Conservation (phyloP, 1,140 invertebrate species). For the Sweltsa coloradensis region DNA sequence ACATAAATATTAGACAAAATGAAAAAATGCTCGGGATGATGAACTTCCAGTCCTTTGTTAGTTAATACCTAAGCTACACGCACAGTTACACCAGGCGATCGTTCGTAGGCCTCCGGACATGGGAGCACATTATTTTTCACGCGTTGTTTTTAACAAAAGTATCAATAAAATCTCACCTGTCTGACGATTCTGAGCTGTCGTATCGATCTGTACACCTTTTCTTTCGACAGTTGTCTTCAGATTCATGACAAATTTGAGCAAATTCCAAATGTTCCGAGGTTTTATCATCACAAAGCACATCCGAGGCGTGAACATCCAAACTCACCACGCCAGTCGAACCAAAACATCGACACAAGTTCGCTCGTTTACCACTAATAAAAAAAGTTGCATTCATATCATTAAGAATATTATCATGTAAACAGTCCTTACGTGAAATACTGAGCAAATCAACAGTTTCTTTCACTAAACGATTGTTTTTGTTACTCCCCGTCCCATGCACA, state of each 20-base stretch:
- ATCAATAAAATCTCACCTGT: constrained; percentile 56
- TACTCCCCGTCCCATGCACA: constrained; percentile 9
- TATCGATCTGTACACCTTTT: constrained; percentile 75
- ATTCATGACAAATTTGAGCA: constrained; percentile 7
- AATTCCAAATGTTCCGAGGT: constrained; percentile 9
- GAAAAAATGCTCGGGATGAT: too few relatives aligned
- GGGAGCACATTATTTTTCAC: too few relatives aligned
- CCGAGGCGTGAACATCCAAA: constrained; percentile 13
- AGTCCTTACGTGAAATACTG: constrained; percentile 11
- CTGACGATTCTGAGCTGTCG: constrained; percentile 79
- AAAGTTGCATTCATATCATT: constrained; percentile 10
- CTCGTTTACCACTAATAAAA: constrained; percentile 13
- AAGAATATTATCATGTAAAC: constrained; percentile 8
- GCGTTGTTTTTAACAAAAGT: too few relatives aligned
- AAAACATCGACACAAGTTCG: constrained; percentile 12
- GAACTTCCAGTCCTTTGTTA: too few relatives aligned
- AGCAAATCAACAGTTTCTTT: constrained; percentile 11
- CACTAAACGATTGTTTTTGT: constrained; percentile 7
- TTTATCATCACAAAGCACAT: constrained; percentile 8
- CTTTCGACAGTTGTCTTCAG: constrained; percentile 43
- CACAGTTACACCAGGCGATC: too few relatives aligned
- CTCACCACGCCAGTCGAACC: constrained; percentile 10
- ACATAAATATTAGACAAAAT: too few relatives aligned
- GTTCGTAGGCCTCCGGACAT: too few relatives aligned
- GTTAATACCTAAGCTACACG: too few relatives aligned